Evolutionary conservation across 2,797 vertebrate species (phyloP).

Genomic region (Argentina silus): DNA sequence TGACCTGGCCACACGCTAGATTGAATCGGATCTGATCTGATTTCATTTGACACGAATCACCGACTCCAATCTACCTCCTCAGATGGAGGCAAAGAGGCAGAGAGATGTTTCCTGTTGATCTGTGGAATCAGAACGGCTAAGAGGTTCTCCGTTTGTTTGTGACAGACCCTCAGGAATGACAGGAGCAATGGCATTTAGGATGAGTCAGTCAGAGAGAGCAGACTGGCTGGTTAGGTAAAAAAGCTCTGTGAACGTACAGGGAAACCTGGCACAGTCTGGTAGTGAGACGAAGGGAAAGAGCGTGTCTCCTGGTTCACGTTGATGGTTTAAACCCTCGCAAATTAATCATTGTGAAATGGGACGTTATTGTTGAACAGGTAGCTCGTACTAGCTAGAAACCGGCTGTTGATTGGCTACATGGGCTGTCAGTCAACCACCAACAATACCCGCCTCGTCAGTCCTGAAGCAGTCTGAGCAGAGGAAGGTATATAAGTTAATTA

Average conservation of each 20-base stretch:
- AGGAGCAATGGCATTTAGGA: background rate
- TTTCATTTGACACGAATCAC: background rate
- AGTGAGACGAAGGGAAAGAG: too few relatives aligned
- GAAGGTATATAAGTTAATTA: too few relatives aligned
- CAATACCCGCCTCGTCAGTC: too few relatives aligned
- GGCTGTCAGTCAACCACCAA: too few relatives aligned
- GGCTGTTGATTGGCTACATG: too few relatives aligned
- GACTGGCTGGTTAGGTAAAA: background rate
- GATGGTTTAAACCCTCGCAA: too few relatives aligned
- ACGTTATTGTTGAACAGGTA: too few relatives aligned
- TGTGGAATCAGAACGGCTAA: background rate
- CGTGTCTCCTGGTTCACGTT: too few relatives aligned
- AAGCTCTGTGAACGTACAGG: background rate
- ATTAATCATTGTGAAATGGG: too few relatives aligned
- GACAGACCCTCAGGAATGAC: background rate
- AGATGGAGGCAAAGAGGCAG: background rate
- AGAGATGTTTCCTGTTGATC: background rate
- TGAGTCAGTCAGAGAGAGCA: conserved; percentile 5
- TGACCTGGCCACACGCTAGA: too few relatives aligned
- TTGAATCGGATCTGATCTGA: background rate
- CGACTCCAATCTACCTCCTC: background rate
- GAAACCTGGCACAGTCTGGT: background rate
- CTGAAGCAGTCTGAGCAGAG: too few relatives aligned
- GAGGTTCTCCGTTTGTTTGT: background rate
- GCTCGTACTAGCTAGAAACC: too few relatives aligned